Evolutionary conservation across 1,140 invertebrate genomes (phyloP).

Genomic region (Schmidtea mediterranea): DNA sequence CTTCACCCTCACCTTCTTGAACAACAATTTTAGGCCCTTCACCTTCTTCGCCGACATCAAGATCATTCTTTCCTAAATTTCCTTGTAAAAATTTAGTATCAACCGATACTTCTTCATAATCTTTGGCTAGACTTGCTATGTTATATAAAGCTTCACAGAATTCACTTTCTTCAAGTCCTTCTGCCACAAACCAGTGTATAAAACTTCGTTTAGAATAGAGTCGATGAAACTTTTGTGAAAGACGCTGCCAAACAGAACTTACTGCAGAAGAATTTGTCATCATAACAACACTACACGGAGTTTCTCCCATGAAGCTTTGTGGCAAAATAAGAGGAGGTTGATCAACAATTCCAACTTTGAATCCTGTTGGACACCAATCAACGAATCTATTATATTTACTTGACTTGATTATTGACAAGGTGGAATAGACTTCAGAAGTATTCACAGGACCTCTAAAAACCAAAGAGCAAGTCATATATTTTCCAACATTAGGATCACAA

Average conservation of each 20-base stretch:
- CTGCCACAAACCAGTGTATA: background rate
- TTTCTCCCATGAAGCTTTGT: constrained; percentile 16
- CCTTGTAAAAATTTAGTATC: background rate
- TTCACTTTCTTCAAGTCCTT: background rate
- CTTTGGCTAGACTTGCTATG: background rate
- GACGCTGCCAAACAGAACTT: background rate
- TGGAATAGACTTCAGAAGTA: constrained; percentile 50
- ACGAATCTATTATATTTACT: constrained; percentile 38
- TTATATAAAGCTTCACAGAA: background rate
- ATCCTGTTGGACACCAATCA: constrained; percentile 52
- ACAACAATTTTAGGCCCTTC: too few relatives aligned
- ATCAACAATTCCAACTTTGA: constrained; percentile 31
- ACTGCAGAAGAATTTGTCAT: background rate
- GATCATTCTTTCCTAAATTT: too few relatives aligned
- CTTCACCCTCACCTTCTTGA: too few relatives aligned
- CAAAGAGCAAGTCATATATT: constrained; percentile 26
- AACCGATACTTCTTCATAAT: background rate
- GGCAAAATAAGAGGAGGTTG: constrained; percentile 17
- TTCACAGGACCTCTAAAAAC: constrained; percentile 12
- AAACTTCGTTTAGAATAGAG: background rate
- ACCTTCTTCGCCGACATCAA: too few relatives aligned
- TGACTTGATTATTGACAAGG: constrained; percentile 48
- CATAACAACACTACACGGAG: constrained; percentile 22
- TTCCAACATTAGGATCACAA: constrained; percentile 34
- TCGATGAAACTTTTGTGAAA: background rate